Percentiles rank a stretch among this genome's conserved stretches.
These are phyloP conservation scores for Galeopsomyia nigrocyanea DNA, from an alignment of 2,888 invertebrate species.

Conservation along the genomic window DNA sequence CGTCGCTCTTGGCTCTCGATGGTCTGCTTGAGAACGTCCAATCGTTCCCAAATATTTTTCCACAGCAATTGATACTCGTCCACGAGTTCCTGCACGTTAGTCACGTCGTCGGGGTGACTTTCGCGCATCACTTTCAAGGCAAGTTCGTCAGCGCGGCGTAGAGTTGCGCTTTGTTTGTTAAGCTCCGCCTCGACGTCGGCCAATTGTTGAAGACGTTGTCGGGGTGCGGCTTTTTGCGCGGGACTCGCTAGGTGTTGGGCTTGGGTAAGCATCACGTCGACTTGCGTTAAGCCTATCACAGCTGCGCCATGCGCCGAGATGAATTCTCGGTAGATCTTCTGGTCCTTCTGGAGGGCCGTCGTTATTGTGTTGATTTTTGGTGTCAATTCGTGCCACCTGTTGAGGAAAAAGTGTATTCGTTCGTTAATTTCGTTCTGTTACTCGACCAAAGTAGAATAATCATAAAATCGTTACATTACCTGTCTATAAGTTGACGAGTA, in stretches of 20 bases:
- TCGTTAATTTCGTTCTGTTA: neutral
- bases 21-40: slow-evolving; percentile 64
- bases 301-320: slow-evolving; percentile 80
- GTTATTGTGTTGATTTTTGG: slow-evolving; percentile 74
- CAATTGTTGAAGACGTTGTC: slow-evolving; percentile 68
- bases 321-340: slow-evolving; percentile 78
- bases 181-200: slow-evolving; percentile 74
- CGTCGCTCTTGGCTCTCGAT: slow-evolving; percentile 55
- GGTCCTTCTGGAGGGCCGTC: slow-evolving; percentile 73
- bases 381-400: slow-evolving; percentile 76
- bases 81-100: slow-evolving; percentile 73
- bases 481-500: slow-evolving; percentile 73
- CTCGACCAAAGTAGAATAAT: neutral
- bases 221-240: slow-evolving; percentile 68
- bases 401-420: neutral
- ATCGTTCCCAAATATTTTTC: slow-evolving; percentile 73
- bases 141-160: slow-evolving; percentile 74
- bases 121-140: slow-evolving; percentile 75
- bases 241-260: slow-evolving; percentile 74
- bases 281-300: slow-evolving; percentile 78
- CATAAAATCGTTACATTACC: slow-evolving; percentile 62
- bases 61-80: slow-evolving; percentile 78
- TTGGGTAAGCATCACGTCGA: slow-evolving; percentile 81
- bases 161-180: slow-evolving; percentile 69
- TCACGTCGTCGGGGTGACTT: slow-evolving; percentile 72